Conservation (phyloP, 2,888 invertebrate genomes). For the Hirtodrosophila duncani region DNA sequence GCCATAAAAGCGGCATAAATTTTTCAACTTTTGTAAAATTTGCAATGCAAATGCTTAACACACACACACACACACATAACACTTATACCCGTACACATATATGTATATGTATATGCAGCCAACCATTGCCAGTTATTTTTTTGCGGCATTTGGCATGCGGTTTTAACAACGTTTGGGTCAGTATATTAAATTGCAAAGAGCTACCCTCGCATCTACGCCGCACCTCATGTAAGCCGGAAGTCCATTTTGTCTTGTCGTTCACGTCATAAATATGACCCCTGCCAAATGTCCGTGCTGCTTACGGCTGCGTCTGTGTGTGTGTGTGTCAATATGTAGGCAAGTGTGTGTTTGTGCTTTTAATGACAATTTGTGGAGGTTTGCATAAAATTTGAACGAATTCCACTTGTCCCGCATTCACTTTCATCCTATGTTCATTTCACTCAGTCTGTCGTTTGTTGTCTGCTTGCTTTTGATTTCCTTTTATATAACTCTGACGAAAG, state of each 20-base stretch:
- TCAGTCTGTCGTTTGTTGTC: not conserved
- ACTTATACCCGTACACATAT: constrained; percentile 12
- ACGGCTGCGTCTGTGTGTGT: constrained; percentile 38
- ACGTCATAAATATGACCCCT: constrained; percentile 68
- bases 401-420: constrained; percentile 53
- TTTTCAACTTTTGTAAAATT: constrained; percentile 66
- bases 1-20: constrained; percentile 71
- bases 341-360: constrained; percentile 52
- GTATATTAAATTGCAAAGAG: constrained; percentile 72
- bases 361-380: constrained; percentile 69
- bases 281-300: constrained; percentile 62
- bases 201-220: constrained; percentile 1
- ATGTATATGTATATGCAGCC: not conserved
- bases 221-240: constrained; percentile 46
- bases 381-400: constrained; percentile 64
- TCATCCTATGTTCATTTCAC: constrained; percentile 2
- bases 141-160: constrained; percentile 67
- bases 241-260: constrained; percentile 73
- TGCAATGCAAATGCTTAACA: constrained; percentile 59
- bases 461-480: no score
- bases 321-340: constrained; percentile 2
- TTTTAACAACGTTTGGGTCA: constrained; percentile 67
- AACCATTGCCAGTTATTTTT: constrained; percentile 28
- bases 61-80: constrained; percentile 20
- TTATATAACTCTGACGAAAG: no score